Base-by-base conservation (phyloP, 2,797 vertebrate species). In the Pangasius larnaudii region DNA sequence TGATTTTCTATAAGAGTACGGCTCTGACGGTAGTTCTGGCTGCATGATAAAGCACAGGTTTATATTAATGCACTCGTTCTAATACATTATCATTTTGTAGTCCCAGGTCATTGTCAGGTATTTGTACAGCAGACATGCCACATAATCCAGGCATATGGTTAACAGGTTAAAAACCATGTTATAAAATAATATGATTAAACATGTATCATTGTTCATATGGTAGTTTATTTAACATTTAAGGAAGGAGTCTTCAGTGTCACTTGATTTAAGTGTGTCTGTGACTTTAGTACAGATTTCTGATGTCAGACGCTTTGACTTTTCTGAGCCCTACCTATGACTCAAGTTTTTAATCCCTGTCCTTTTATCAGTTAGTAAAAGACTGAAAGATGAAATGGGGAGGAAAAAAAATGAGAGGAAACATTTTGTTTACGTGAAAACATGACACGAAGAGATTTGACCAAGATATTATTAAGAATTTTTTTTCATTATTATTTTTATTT, bases 301-400 rank as follows among this genome's bases (percentile, higher is more conserved):
- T 39, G 16, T 39, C 69, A 72, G 69, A 39, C 24, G 46, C 22
- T 85, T 27, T 59, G 13, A 2, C 16, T 71, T 67, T 33, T 71
- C 18, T 67, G n/a, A 67, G 13, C n/a, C 30, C n/a, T 33, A 22
- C 22, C 67, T 33, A 69, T 36, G 33, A 8, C 30, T 69, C 67
- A 58, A 42, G 18, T 51, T 27, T 36, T 33, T 78, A 86, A 86
- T 86, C 24, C 36, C 58, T 53, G 75, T 39, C 46, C 39, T 33
- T 39, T 74, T 53, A 51, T 79, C 39, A 86, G 77, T 59, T 33
- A 71, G 24, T 71, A 59, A 81, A 81, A 42, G 51, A 7, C 7
- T 65, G 13, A 67, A 86, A 69, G 75, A 16, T 71, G 63, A 81
- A 59, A 42, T 30, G 24, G 63, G 0, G 8, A 19, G 51, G 24